A percentile compares a stretch with the other conserved stretches of the same genome.
Conservation (phyloP, 2,888 invertebrate genomes). For the Celastrina argiolus region DNA sequence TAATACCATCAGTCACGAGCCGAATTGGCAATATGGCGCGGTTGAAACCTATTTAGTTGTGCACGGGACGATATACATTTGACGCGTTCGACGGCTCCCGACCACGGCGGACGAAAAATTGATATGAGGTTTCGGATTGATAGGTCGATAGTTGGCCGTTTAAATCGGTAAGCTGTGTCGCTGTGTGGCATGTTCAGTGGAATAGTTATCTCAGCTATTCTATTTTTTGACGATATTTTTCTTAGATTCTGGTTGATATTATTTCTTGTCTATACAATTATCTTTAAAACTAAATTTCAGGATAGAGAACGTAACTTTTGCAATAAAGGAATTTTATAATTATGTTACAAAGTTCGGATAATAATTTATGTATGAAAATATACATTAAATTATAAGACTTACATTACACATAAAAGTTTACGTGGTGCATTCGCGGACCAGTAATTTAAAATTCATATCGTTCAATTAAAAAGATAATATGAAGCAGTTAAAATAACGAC, state of each 20-base stretch:
- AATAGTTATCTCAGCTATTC: no score
- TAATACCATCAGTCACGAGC: neutral
- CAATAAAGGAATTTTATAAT: no score
- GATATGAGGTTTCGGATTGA: conserved; percentile 21
- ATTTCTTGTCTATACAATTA: no score
- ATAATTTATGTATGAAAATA: no score
- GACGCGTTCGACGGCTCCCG: conserved; percentile 50
- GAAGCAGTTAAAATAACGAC: neutral
- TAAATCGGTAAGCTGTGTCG: conserved; percentile 8
- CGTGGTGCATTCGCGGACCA: neutral
- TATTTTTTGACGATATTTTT: no score
- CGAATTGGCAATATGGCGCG: conserved; percentile 35
- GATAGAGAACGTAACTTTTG: no score
- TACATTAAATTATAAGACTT: no score
- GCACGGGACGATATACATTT: conserved; percentile 31
- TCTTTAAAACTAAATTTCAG: no score
- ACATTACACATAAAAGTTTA: no score
- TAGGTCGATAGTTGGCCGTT: conserved; percentile 24
- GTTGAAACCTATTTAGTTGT: conserved; percentile 39
- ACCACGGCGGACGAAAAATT: conserved; percentile 35
- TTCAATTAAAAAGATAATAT: neutral
- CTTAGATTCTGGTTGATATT: no score
- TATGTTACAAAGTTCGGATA: no score
- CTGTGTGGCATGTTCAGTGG: no score
- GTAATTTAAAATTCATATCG: neutral